These are phyloP conservation scores for Merops nubicus DNA, from an alignment of 2,113 vertebrate genomes.

Conservation along the genomic window DNA sequence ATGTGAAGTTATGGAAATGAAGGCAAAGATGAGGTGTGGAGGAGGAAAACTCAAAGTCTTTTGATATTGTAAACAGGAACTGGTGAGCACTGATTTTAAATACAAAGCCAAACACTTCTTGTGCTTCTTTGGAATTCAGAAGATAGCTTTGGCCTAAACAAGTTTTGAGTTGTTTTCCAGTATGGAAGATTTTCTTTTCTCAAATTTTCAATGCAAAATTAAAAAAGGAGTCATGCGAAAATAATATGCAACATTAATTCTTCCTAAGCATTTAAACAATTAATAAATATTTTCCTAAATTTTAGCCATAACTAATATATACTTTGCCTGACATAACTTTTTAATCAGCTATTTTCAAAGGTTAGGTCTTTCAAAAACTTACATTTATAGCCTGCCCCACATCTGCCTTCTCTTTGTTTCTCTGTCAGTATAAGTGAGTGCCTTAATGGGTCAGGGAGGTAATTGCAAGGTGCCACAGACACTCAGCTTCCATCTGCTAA, in stretches of 20 bases:
- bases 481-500: not conserved
- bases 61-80: not conserved
- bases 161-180: not conserved
- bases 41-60: not conserved
- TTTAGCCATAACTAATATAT: not conserved
- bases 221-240: not conserved
- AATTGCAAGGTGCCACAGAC: not conserved
- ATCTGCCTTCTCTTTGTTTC: not conserved
- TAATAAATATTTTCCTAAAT: not conserved
- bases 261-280: not conserved
- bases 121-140: not conserved
- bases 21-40: not conserved
- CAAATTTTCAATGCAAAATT: not conserved
- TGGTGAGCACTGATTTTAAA: not conserved
- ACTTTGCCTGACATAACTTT: not conserved
- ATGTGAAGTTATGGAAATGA: not conserved
- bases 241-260: not conserved
- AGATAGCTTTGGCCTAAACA: not conserved
- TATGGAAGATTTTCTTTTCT: not conserved
- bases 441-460: not conserved
- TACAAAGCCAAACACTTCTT: not conserved
- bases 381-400: not conserved
- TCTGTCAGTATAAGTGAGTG: not conserved
- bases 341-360: not conserved
- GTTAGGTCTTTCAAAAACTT: not conserved